Conservation (phyloP, 2,888 invertebrate genomes). For the Hartigia nigra region DNA sequence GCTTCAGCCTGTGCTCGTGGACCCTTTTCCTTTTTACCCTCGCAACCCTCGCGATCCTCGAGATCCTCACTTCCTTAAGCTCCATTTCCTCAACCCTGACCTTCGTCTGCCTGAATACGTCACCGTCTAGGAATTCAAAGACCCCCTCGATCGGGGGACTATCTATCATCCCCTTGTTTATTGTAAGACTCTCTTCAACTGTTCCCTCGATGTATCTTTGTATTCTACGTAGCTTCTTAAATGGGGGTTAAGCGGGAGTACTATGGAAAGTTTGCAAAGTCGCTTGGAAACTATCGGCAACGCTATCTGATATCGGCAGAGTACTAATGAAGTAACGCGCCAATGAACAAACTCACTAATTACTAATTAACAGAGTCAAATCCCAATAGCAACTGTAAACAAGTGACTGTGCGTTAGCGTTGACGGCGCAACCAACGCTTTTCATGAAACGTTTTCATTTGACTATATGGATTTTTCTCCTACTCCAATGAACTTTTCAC, state of each 20-base stretch:
- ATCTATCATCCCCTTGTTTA: not conserved
- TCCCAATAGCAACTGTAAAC: not conserved
- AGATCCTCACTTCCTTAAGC: slow-evolving; percentile 2
- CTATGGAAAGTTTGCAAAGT: not conserved
- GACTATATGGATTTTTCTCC: not conserved
- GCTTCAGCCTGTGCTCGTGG: slow-evolving; percentile 27
- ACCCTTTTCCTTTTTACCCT: not conserved
- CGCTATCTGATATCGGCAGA: not conserved
- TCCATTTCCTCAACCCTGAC: slow-evolving; percentile 9
- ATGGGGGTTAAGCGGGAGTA: not conserved
- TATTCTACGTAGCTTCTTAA: not conserved
- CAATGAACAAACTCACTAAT: slow-evolving; percentile 40
- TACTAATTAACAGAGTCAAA: slow-evolving; percentile 31
- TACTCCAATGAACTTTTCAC: not conserved
- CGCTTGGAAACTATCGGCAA: not conserved
- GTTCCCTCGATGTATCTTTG: not conserved
- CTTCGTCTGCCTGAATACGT: not conserved
- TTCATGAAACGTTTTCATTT: not conserved
- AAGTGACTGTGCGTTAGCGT: not conserved
- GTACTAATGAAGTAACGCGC: slow-evolving; percentile 34
- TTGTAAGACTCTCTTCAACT: not conserved
- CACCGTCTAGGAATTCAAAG: not conserved
- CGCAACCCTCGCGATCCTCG: slow-evolving; percentile 8
- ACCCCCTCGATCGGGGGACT: not conserved
- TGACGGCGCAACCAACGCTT: not conserved